Evolutionary conservation across 2,888 invertebrate species (phyloP), one percentile per base, ranked within the genome.

Genomic region (Dynastes hyllus): DNA sequence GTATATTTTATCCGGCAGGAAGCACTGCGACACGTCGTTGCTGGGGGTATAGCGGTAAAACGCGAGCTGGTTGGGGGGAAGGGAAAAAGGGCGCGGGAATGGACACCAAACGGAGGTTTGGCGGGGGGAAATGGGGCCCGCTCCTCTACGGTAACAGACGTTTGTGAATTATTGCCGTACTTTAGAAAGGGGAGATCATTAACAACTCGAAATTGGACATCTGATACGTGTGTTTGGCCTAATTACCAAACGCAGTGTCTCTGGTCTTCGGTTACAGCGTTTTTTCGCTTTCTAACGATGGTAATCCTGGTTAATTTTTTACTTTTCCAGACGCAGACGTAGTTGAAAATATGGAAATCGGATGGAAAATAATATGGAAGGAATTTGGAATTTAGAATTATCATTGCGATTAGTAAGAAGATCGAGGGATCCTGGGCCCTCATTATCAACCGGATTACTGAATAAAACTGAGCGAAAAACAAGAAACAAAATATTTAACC

Each of bases 191-290:
- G 66, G 40, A 40, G 55, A 67, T 45, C 67, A 67, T 67, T 67
- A 40, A 67, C 45, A 67, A 67, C 67, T 58, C 45, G 16, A 45
- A 67, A 67, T 67, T 67, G 16, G 67, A 67, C 45, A 50, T 45
- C 27, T 67, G 67, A 67, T 50, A 67, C 67, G 16, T 67, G 67
- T 45, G 67, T 50, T 67, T 50, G 67, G 27, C 67, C 67, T 67
- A 67, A 67, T 67, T 67, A 67, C 50, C 22, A 27, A 45, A 45
- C 45, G 67, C 9, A 16, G 32, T 16, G 67, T 29, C 27, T 63
- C 32, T 13, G 6, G 63, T 63, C 2, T 32, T 9, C 29, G 32
- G 5, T 58, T 45, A 45, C 55, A 0, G 22, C n/a, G 55, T 55
- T 55, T 22, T 55, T 55, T 22, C n/a, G 16, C 3, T 55, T 22